Conservation (phyloP, 1,140 invertebrate species). For the Grapholita molesta region DNA sequence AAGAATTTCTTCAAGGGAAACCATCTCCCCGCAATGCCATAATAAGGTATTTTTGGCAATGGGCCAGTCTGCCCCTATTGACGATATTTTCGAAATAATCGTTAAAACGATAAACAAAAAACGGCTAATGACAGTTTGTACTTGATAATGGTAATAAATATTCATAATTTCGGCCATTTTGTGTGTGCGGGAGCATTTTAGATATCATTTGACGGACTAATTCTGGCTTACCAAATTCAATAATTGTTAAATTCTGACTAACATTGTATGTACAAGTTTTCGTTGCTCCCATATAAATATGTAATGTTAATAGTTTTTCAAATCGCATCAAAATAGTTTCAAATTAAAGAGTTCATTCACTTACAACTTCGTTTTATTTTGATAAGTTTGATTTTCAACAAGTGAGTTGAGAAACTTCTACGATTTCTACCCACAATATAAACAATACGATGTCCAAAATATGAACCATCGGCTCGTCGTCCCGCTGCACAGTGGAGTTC, state of each 20-base stretch:
- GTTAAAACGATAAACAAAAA: neutral
- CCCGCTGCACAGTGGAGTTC: too few species aligned
- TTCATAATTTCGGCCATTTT: neutral
- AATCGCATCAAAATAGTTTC: conserved; percentile 44
- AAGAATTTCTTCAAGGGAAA: neutral
- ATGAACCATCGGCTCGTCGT: too few species aligned
- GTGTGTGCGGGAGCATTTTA: neutral
- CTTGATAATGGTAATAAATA: conserved; percentile 13
- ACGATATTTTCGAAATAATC: neutral
- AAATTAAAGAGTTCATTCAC: conserved; percentile 66
- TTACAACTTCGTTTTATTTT: conserved; percentile 24
- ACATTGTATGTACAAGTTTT: neutral
- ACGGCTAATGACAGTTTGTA: neutral
- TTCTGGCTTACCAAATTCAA: neutral
- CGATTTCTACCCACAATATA: neutral
- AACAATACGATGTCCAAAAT: too few species aligned
- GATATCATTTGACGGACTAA: neutral
- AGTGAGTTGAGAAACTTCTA: neutral
- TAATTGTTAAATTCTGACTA: conserved; percentile 7
- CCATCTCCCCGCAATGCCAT: neutral
- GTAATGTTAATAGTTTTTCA: neutral
- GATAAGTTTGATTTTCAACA: neutral
- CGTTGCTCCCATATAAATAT: neutral
- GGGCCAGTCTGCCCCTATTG: neutral
- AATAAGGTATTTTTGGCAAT: neutral